These are phyloP conservation scores for Schizopygopsis malacanthus DNA, from an alignment of 2,797 vertebrate genomes.

Conservation along the genomic window DNA sequence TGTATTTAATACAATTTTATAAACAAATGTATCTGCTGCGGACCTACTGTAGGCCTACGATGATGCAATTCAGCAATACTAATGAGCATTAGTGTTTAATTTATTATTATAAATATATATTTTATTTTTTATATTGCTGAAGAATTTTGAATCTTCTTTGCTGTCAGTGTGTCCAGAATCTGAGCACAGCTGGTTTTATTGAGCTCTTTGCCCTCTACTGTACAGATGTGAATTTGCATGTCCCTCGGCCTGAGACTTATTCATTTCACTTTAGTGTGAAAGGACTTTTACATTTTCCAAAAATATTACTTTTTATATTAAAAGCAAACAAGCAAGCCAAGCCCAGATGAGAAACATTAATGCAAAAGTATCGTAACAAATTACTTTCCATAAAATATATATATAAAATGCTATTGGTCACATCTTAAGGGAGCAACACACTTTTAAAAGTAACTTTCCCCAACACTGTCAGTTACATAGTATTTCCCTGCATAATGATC, in stretches of 20 bases:
- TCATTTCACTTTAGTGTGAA: too few relatives aligned
- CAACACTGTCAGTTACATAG: too few relatives aligned
- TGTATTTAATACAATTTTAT: too few relatives aligned
- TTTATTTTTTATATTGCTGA: too few relatives aligned
- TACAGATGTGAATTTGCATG: background rate
- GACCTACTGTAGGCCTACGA: too few relatives aligned
- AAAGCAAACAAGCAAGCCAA: background rate
- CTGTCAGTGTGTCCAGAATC: background rate
- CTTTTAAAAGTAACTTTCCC: too few relatives aligned
- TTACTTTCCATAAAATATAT: background rate
- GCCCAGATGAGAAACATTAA: background rate
- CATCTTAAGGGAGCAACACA: too few relatives aligned
- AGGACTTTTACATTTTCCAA: background rate
- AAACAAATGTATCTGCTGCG: too few relatives aligned
- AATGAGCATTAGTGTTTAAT: too few relatives aligned
- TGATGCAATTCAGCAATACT: too few relatives aligned
- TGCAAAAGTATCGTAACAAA: background rate
- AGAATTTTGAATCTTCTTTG: background rate
- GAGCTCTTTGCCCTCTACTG: background rate
- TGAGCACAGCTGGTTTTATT: background rate
- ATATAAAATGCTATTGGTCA: background rate
- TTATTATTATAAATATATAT: too few relatives aligned
- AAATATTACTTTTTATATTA: background rate
- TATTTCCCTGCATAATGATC: too few relatives aligned
- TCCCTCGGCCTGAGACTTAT: background rate